phyloP scores from a whole-genome alignment of 2,888 invertebrate species.

The Pycnomerus fuliginosus region DNA sequence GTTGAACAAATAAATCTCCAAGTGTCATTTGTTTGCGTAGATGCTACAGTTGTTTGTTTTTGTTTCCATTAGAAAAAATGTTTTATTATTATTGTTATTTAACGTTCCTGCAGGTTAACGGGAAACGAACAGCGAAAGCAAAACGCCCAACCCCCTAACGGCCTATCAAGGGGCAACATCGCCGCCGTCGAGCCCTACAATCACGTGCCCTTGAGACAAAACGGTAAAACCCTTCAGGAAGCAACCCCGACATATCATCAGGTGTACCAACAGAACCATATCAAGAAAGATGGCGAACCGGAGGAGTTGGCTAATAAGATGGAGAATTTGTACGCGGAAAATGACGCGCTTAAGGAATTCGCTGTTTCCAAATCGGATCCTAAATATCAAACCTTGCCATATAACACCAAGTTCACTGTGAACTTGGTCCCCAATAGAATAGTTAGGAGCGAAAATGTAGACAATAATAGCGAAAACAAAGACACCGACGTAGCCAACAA shows the following conservation, averaged over 20 bases:
- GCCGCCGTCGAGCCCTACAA: slow-evolving; percentile 88
- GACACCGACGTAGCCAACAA: too few species aligned
- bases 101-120: slow-evolving; percentile 47
- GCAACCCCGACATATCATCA: slow-evolving; percentile 47
- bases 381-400: slow-evolving; percentile 89
- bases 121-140: slow-evolving; percentile 48
- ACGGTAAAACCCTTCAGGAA: too few species aligned
- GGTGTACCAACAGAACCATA: slow-evolving; percentile 46
- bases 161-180: slow-evolving; percentile 72
- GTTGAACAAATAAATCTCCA: too few species aligned
- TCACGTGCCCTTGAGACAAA: slow-evolving; percentile 66
- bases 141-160: slow-evolving; percentile 53
- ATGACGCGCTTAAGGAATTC: slow-evolving; percentile 65
- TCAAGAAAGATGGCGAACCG: slow-evolving; percentile 40
- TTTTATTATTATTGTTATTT: too few species aligned
- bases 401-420: slow-evolving; percentile 80
- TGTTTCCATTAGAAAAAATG: too few species aligned
- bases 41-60: too few species aligned
- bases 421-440: slow-evolving; percentile 54
- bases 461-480: slow-evolving; percentile 28
- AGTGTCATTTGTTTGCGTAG: too few species aligned
- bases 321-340: slow-evolving; percentile 36
- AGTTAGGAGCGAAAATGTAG: slow-evolving; percentile 15
- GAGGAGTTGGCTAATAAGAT: slow-evolving; percentile 42
- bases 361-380: slow-evolving; percentile 82